Evolutionary conservation across 2,113 vertebrate species (phyloP), one percentile per base, ranked within the genome.

Genomic region (Taurulus bubalis): DNA sequence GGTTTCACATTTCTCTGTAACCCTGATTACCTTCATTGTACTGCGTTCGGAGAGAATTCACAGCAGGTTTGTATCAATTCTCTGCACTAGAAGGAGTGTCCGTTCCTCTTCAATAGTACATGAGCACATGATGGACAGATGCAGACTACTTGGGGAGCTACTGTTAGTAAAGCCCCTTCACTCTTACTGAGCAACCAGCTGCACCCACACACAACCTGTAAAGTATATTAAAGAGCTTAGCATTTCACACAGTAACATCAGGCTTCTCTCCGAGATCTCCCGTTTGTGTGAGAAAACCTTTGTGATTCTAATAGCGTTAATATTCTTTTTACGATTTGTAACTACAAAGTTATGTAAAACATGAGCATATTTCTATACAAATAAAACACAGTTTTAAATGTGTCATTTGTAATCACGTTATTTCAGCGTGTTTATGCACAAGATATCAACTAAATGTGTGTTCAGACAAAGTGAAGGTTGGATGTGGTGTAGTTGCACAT

Each of bases 351-450:
- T 81, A 87, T 90, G 91, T 91, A 93, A 92, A 87, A 92, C 91
- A 85, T 91, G 81, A 91, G 87, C 91, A 89, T 94, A 94, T 95
- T 95, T 95, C 93, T 95, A 91, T 93, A 93, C 42, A 74, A 96
- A 95, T 95, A 95, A 95, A 95, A 95, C 85, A 90, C 85, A 78
- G 80, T 91, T 93, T 93, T 85, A 91, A 94, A 93, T 85, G 89
- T 92, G 89, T 71, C 45, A 49, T 73, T 85, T 92, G 81, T 75
- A 66, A 65, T 83, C 10, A 2, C 60, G 1, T 84, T 60, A 75
- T 89, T 85, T 74, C 9, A 32, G 30, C 2, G 3, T 59, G 49
- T 58, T 55, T 26, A 16, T 10, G 80, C 4, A 7, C 28, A 53
- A 67, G 14, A 70, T 10, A 1, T 12, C 0, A 22, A 51, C n/a